Base-by-base conservation (phyloP, 2,888 invertebrate genomes). In the Chalcis sispes region DNA sequence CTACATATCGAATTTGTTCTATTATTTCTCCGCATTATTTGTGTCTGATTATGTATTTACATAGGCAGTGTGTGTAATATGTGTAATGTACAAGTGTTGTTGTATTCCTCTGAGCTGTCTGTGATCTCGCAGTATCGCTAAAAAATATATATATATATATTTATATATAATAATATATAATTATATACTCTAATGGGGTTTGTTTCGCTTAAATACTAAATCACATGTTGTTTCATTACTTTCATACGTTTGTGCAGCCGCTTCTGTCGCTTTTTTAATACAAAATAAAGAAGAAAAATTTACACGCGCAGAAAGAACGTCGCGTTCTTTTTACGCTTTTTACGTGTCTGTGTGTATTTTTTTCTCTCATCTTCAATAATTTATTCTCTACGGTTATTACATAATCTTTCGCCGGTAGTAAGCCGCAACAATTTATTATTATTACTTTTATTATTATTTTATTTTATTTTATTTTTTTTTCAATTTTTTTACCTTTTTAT, bases 221-320 rank as follows among this genome's bases (percentile, higher is more conserved):
- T 88, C 88, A 88, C 88, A 88, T 86, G 85, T 87, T 83, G 83
- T 86, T 86, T 83, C 80, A 77, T 82, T 85, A 85, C 87, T 87
- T 88, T 87, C 87, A 86, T 85, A 87, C 84, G 83, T 84, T 83
- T 85, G 85, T 85, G 86, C 85, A 85, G 82, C 81, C 81, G 78
- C 80, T 79, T 75, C 76, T 80, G 54, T 59, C 32, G 64, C 69
- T 72, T 52, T 52, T 42, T 48, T 48, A 48, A 75, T 40, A 74
- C 42, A 74, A 69, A n/a, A 70, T 70, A 64, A 58, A 50, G 42
- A 15, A 70, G 65, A 79, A 72, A 74, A 76, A 66, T 72, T 58
- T 71, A 65, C 48, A 72, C 40, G 40, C 64, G 40, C 46, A 15
- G 27, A 10, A 32, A 67, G 48, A 72, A 48, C 58, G 23, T 54